Conservation (phyloP, 30 jellyfish, hydroid and myxozoan genomes). For the Aurelia coerulea region DNA sequence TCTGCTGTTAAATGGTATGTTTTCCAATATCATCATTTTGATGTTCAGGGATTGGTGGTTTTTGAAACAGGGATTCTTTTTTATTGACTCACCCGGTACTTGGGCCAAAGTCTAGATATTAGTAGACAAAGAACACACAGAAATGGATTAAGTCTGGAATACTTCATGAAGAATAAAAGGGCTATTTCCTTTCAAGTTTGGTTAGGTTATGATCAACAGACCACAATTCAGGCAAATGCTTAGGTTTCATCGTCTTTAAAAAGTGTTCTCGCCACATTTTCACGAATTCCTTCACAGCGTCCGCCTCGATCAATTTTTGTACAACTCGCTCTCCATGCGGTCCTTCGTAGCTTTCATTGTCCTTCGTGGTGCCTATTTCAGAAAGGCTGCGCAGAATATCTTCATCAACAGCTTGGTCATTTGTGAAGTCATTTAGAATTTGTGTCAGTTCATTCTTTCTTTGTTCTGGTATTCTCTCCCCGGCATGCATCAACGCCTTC, state of each 20-base stretch:
- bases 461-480: constrained; percentile 67
- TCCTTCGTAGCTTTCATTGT: constrained; percentile 59
- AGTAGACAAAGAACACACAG: background rate
- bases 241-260: constrained; percentile 81
- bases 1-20: no score
- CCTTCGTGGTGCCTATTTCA: constrained; percentile 50
- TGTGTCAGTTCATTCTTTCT: constrained; percentile 52
- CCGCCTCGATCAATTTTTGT: constrained; percentile 35
- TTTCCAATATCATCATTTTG: no score
- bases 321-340: constrained; percentile 92
- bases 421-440: constrained; percentile 37
- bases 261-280: constrained; percentile 96
- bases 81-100: no score
- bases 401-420: constrained; percentile 22
- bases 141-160: background rate
- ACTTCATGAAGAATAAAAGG: background rate
- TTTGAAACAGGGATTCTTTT: no score
- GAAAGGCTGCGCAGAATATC: constrained; percentile 43
- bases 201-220: constrained; percentile 86
- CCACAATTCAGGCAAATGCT: constrained; percentile 83
- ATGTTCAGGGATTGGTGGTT: no score
- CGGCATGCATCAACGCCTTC: constrained; percentile 75
- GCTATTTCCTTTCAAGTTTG: background rate
- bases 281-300: constrained; percentile 63
- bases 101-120: background rate